Conservation (phyloP, 2,888 invertebrate species). For the Notodonta ziczac region DNA sequence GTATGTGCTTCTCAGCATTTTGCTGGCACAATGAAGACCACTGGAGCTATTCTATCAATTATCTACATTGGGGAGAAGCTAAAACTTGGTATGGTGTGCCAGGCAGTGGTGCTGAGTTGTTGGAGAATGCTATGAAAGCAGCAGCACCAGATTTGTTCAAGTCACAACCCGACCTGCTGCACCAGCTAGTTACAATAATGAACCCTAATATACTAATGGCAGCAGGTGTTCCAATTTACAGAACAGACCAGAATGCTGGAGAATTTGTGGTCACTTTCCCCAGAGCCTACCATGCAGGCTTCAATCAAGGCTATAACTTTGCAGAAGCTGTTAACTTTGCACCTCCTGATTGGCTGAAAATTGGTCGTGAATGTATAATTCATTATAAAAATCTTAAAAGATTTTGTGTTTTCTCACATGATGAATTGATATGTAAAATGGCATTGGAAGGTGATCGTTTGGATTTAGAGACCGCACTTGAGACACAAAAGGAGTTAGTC, state of each 20-base stretch:
- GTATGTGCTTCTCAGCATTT: slow-evolving; percentile 93
- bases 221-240: slow-evolving; percentile 84
- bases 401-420: slow-evolving; percentile 92
- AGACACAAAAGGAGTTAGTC: slow-evolving; percentile 87
- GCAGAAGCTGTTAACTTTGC: slow-evolving; percentile 95
- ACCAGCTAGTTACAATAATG: slow-evolving; percentile 91
- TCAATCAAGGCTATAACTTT: slow-evolving; percentile 93
- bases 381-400: slow-evolving; percentile 89
- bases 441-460: slow-evolving; percentile 87
- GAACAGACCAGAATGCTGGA: slow-evolving; percentile 90
- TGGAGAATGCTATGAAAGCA: slow-evolving; percentile 89
- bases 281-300: slow-evolving; percentile 92
- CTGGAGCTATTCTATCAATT: slow-evolving; percentile 93
- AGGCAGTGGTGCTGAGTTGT: slow-evolving; percentile 87
- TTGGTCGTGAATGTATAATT: slow-evolving; percentile 88
- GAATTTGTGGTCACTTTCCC: slow-evolving; percentile 93
- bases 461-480: slow-evolving; percentile 87
- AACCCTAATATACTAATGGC: slow-evolving; percentile 89
- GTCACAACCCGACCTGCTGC: slow-evolving; percentile 89
- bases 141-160: slow-evolving; percentile 90
- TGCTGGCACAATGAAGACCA: slow-evolving; percentile 95
- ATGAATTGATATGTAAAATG: slow-evolving; percentile 91
- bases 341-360: slow-evolving; percentile 90
- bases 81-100: slow-evolving; percentile 94
- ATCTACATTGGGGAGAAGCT: slow-evolving; percentile 92